Base-by-base conservation (phyloP, 1,140 invertebrate species). In the Leptopilina clavipes region DNA sequence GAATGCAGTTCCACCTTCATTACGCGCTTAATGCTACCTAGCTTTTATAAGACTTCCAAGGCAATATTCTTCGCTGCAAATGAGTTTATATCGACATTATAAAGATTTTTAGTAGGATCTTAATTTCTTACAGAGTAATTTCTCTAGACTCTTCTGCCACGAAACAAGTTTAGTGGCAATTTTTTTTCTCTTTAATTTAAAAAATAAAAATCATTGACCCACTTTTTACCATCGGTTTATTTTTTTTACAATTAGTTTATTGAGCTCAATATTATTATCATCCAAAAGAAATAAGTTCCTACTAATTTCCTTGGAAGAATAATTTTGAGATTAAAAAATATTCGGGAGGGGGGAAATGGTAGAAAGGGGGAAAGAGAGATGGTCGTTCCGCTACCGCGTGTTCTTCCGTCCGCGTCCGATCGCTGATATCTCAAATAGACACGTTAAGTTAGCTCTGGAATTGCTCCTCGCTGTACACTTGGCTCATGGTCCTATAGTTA, bases 371-470 rank as follows among this genome's bases (percentile, higher is more conserved):
- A 31, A 31, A n/a, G 25, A 52, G 48, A 14, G 48, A 52, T 17
- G 19, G 22, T 65, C 59, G 22, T 65, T 25, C 22, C 8, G 59
- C 25, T 65, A 37, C 59, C 59, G 59, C 59, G 59, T 65, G 59
- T 65, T 65, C 22, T 25, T 65, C 25, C 59, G 59, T 76, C 25
- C 44, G 37, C 71, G 75, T 77, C 74, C 72, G 76, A 76, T 77
- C 70, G 78, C 73, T 74, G 76, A 79, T 74, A 79, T 77, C 72
- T 74, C 75, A 77, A 84, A 84, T 84, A 84, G 83, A 84, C 82
- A 84, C 82, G 83, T 84, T 84, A 84, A 83, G 81, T 82, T 82
- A 79, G 78, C 78, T 77, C 76, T 74, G 83, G 83, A 81, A 77
- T 83, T 78, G 48, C 76, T 75, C 59, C 31, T 70, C 37, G 40